phyloP scores from a whole-genome alignment of 2,888 invertebrate genomes.

The Phlogophora meticulosa region DNA sequence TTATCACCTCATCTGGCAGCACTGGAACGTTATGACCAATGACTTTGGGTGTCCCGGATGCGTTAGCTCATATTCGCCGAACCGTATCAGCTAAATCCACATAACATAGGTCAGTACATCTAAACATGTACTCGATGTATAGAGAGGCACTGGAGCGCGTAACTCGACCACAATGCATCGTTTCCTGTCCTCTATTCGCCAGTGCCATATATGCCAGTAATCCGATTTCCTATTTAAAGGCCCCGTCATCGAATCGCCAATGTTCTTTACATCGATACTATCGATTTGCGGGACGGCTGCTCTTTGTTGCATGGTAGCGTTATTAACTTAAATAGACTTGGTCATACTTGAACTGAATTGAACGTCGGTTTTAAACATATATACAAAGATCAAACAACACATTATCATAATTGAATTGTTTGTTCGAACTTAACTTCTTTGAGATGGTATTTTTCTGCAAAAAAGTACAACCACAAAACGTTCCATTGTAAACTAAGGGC shows the following conservation, averaged over 20 bases:
- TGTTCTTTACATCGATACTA: slow-evolving; percentile 55
- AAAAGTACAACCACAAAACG: not conserved
- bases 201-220: slow-evolving; percentile 70
- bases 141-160: slow-evolving; percentile 67
- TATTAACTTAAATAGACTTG: slow-evolving; percentile 32
- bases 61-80: slow-evolving; percentile 51
- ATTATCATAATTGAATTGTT: not conserved
- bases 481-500: slow-evolving; percentile 20
- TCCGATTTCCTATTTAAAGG: slow-evolving; percentile 69
- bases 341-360: slow-evolving; percentile 11
- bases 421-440: slow-evolving; percentile 1
- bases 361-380: slow-evolving; percentile 7
- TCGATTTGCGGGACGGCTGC: slow-evolving; percentile 40
- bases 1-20: slow-evolving; percentile 19
- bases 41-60: slow-evolving; percentile 42
- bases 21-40: slow-evolving; percentile 25
- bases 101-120: slow-evolving; percentile 59
- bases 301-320: slow-evolving; percentile 39
- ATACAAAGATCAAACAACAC: not conserved
- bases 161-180: slow-evolving; percentile 71
- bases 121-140: slow-evolving; percentile 52
- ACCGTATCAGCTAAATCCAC: slow-evolving; percentile 62
- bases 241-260: slow-evolving; percentile 54
- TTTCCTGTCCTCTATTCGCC: slow-evolving; percentile 70
- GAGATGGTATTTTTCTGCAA: not conserved